phyloP scores from a whole-genome alignment of 2,113 vertebrate species.

The Sigmodon hispidus region DNA sequence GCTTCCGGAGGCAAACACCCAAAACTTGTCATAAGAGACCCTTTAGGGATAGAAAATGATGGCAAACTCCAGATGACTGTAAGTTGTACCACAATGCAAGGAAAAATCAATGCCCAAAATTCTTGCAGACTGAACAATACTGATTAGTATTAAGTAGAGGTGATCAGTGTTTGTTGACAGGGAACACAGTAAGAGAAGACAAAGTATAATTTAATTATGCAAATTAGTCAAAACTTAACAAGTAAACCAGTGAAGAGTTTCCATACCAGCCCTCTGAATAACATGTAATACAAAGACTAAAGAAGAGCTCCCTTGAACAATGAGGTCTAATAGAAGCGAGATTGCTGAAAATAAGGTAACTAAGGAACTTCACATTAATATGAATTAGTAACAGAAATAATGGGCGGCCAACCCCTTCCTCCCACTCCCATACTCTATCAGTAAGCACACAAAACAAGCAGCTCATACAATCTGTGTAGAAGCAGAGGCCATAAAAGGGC shows the following conservation, averaged over 20 bases:
- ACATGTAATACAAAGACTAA: background rate
- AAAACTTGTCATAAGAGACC: constrained; percentile 14
- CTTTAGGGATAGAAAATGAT: constrained; percentile 46
- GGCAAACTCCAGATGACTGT: background rate
- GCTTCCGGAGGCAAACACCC: constrained; percentile 2
- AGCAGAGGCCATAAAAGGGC: background rate
- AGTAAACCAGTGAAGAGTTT: background rate
- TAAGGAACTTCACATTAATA: background rate
- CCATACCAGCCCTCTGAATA: background rate
- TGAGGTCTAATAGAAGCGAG: background rate
- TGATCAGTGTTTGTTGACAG: background rate
- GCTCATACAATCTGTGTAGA: background rate
- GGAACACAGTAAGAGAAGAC: background rate
- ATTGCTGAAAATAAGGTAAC: background rate
- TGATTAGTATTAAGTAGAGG: background rate
- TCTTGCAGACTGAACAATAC: background rate
- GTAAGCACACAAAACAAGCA: background rate
- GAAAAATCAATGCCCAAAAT: constrained; percentile 51
- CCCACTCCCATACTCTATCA: background rate
- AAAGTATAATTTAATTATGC: background rate
- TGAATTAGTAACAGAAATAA: background rate
- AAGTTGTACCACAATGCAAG: constrained; percentile 30
- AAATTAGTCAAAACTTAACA: background rate
- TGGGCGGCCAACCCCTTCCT: background rate
- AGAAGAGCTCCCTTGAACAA: background rate